Evolutionary conservation across 2,797 vertebrate genomes (phyloP).

Genomic region (Atherinosoma microstoma): DNA sequence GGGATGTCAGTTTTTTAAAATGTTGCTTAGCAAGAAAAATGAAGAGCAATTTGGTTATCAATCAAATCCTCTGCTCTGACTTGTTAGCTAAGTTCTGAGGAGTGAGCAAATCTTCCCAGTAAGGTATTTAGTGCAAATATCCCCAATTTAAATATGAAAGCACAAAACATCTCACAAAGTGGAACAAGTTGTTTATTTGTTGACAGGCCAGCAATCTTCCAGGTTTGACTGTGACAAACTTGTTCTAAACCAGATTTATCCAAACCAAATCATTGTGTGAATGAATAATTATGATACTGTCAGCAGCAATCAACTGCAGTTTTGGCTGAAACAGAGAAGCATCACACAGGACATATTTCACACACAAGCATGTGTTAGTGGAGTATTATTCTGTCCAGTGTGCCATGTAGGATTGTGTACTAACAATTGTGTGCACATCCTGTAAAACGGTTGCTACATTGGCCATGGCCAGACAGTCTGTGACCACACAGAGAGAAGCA

Average conservation of each 20-base stretch:
- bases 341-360: not conserved
- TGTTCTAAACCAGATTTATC: slow-evolving; percentile 8
- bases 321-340: not conserved
- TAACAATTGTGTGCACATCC: slow-evolving; percentile 38
- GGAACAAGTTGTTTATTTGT: slow-evolving; percentile 16
- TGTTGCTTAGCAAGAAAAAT: too few species aligned
- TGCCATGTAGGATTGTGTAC: slow-evolving; percentile 30
- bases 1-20: too few species aligned
- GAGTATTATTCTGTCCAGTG: slow-evolving; percentile 11
- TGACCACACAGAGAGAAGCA: slow-evolving; percentile 83
- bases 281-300: slow-evolving; percentile 21
- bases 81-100: too few species aligned
- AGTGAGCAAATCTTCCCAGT: too few species aligned
- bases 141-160: too few species aligned
- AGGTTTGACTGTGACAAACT: slow-evolving; percentile 21
- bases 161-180: too few species aligned
- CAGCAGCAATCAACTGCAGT: slow-evolving; percentile 20
- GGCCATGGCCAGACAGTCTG: slow-evolving; percentile 80
- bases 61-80: too few species aligned
- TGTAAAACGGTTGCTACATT: slow-evolving; percentile 67
- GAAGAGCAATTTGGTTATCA: too few species aligned
- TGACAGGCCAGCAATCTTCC: slow-evolving; percentile 3
- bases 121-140: too few species aligned
- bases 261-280: slow-evolving; percentile 26
- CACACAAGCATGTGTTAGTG: not conserved